Percentiles rank a stretch among this genome's conserved stretches.
These are phyloP conservation scores for Tylochromis polylepis DNA, from an alignment of 2,113 vertebrate genomes.

Conservation along the genomic window DNA sequence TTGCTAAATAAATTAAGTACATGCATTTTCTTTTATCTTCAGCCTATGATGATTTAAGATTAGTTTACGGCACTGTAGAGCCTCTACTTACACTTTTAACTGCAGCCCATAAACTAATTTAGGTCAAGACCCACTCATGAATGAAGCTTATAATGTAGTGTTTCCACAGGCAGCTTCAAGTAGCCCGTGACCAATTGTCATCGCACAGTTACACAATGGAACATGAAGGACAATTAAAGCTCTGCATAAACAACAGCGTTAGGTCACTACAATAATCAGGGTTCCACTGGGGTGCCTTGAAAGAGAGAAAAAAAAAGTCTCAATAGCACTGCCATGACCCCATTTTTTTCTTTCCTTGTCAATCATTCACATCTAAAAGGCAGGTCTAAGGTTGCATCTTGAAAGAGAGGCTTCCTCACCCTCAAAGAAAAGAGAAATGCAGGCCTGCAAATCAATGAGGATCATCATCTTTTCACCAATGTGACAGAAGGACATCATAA, in stretches of 20 bases:
- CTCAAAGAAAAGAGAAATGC: background rate
- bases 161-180: background rate
- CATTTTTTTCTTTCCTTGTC: conserved; percentile 32
- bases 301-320: background rate
- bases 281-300: background rate
- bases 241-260: conserved; percentile 33
- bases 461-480: background rate
- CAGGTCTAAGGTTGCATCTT: conserved; percentile 8
- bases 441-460: background rate
- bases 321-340: conserved; percentile 16
- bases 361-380: conserved; percentile 34
- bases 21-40: background rate
- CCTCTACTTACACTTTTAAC: background rate
- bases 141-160: conserved; percentile 19
- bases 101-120: conserved; percentile 36
- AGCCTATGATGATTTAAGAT: background rate
- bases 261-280: conserved; percentile 1
- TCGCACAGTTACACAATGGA: conserved; percentile 11
- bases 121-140: conserved; percentile 24
- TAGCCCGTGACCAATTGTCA: background rate
- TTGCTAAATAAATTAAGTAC: background rate
- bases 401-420: background rate
- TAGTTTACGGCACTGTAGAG: background rate
- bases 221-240: conserved; percentile 48
- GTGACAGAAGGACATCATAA: background rate